These are phyloP conservation scores for Psix sp. DNA, from an alignment of 1,140 invertebrate species.

Conservation along the genomic window DNA sequence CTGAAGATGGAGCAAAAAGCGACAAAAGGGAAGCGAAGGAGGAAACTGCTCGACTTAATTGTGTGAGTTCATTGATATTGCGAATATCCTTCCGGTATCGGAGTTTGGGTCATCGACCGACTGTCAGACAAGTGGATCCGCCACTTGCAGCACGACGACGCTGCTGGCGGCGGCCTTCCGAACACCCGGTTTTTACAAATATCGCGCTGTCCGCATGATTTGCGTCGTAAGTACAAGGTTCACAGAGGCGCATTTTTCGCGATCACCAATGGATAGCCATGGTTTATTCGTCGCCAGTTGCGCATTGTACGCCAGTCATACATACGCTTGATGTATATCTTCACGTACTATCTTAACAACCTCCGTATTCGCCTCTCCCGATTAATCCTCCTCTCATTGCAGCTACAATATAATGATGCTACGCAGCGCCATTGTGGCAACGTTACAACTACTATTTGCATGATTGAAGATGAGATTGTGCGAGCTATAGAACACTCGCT, in stretches of 20 bases:
- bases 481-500: constrained; percentile 13
- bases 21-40: constrained; percentile 11
- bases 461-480: constrained; percentile 57
- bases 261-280: constrained; percentile 54
- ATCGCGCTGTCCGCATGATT: constrained; percentile 58
- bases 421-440: constrained; percentile 44
- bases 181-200: constrained; percentile 35
- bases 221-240: constrained; percentile 61
- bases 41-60: constrained; percentile 32
- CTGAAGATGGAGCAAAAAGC: constrained; percentile 15
- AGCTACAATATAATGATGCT: constrained; percentile 47
- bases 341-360: constrained; percentile 57
- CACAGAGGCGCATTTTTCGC: constrained; percentile 44
- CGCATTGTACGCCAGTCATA: constrained; percentile 43
- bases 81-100: constrained; percentile 49
- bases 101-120: constrained; percentile 40
- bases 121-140: too few relatives aligned
- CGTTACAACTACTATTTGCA: constrained; percentile 57
- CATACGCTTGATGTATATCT: constrained; percentile 53
- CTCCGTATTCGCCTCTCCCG: constrained; percentile 48
- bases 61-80: constrained; percentile 26
- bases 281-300: constrained; percentile 59
- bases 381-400: constrained; percentile 57
- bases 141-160: too few relatives aligned
- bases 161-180: constrained; percentile 51